Conservation (phyloP, 2,888 invertebrate genomes). For the Caenorhabditis parvicauda region DNA sequence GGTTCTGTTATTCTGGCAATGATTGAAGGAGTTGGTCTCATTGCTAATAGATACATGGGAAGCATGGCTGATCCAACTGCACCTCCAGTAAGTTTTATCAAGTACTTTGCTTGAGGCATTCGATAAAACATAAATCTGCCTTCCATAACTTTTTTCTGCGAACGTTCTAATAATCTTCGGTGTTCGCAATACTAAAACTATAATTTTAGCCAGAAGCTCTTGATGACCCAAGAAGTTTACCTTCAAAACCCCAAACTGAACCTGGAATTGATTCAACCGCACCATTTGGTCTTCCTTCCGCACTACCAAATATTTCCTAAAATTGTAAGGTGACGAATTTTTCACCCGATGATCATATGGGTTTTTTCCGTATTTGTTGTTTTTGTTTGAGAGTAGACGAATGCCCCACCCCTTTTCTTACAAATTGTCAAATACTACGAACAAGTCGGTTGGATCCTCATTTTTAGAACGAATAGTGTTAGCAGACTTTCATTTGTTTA, state of each 20-base stretch:
- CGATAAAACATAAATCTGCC: neutral
- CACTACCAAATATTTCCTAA: constrained; percentile 26
- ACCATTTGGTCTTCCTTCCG: constrained; percentile 39
- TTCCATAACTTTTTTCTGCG: neutral
- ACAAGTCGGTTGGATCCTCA: no score
- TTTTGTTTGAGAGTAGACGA: no score
- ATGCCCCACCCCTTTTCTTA: no score
- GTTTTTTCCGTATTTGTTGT: no score
- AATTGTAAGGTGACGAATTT: no score
- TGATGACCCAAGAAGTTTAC: constrained; percentile 44
- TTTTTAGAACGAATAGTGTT: no score
- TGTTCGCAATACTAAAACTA: neutral
- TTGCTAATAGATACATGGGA: constrained; percentile 79
- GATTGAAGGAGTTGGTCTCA: constrained; percentile 94
- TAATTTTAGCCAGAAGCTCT: constrained; percentile 40
- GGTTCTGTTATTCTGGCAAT: constrained; percentile 91
- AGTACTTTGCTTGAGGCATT: neutral
- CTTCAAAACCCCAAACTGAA: constrained; percentile 24
- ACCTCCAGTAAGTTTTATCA: constrained; percentile 29
- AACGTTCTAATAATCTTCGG: neutral
- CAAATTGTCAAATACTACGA: no score
- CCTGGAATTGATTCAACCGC: constrained; percentile 33
- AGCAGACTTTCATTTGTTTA: no score
- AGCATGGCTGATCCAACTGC: constrained; percentile 48
- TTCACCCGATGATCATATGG: no score